A percentile compares a stretch with the other conserved stretches of the same genome.
These are phyloP conservation scores for Plecturocebus donacophilus DNA, from an alignment of 2,113 vertebrate species.

Conservation along the genomic window DNA sequence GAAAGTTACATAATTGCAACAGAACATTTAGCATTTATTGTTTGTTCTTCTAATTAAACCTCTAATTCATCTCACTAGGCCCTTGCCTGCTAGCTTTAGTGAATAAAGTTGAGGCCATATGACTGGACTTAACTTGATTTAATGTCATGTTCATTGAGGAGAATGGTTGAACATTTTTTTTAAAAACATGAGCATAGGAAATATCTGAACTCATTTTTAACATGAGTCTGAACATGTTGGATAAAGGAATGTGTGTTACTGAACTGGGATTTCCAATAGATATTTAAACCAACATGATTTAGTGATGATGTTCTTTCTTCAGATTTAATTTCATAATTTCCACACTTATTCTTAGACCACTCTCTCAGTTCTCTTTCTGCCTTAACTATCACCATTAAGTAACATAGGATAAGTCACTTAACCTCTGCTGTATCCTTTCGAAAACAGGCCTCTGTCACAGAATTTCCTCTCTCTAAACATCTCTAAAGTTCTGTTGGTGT, in stretches of 20 bases:
- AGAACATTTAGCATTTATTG: neutral
- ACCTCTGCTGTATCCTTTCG: neutral
- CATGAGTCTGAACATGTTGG: neutral
- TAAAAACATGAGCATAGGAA: neutral
- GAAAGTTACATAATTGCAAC: neutral
- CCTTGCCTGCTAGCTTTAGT: neutral
- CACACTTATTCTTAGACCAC: neutral
- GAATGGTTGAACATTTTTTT: neutral
- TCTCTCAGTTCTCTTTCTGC: neutral
- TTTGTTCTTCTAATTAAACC: constrained; percentile 18
- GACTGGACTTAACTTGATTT: neutral
- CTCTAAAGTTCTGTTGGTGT: neutral
- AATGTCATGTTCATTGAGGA: neutral
- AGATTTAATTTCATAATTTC: neutral
- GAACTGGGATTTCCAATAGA: neutral
- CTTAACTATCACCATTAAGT: neutral
- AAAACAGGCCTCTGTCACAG: neutral
- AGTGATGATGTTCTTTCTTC: constrained; percentile 2
- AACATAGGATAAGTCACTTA: neutral
- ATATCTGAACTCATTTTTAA: neutral
- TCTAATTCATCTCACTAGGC: neutral
- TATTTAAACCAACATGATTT: neutral
- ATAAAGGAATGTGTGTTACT: neutral
- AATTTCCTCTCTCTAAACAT: neutral
- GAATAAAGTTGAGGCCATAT: neutral